These are phyloP conservation scores for Malurus alboscapulatus DNA, from an alignment of 2,113 vertebrate species.

Conservation along the genomic window DNA sequence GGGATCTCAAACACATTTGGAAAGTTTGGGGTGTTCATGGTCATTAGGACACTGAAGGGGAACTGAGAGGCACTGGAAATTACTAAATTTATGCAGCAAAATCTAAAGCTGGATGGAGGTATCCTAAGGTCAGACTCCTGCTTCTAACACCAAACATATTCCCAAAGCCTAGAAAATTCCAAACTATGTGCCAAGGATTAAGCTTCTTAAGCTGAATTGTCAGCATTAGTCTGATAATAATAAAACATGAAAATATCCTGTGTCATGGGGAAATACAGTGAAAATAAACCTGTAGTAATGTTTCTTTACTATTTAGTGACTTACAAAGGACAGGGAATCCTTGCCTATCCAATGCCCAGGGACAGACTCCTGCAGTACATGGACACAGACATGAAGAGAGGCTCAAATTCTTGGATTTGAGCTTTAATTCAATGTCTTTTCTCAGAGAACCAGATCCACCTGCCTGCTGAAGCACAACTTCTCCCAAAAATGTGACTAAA, in stretches of 20 bases:
- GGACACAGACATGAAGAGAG: neutral
- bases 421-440: neutral
- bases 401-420: neutral
- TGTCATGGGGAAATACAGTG: neutral
- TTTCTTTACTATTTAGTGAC: neutral
- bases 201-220: neutral
- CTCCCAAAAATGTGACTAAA: neutral
- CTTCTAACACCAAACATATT: neutral
- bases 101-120: neutral
- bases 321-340: neutral
- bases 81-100: neutral
- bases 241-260: neutral
- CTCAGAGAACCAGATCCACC: neutral
- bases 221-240: neutral
- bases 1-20: neutral
- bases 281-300: neutral
- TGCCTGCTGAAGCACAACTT: neutral
- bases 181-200: neutral
- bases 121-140: neutral
- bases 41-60: neutral
- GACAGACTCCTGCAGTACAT: neutral
- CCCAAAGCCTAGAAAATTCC: neutral
- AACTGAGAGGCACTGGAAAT: neutral
- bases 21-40: rapidly evolving
- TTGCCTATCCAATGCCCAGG: neutral